Evolutionary conservation across 2,888 invertebrate species (phyloP), one percentile per base, ranked within the genome.

Genomic region (Ormyrus nitidulus): DNA sequence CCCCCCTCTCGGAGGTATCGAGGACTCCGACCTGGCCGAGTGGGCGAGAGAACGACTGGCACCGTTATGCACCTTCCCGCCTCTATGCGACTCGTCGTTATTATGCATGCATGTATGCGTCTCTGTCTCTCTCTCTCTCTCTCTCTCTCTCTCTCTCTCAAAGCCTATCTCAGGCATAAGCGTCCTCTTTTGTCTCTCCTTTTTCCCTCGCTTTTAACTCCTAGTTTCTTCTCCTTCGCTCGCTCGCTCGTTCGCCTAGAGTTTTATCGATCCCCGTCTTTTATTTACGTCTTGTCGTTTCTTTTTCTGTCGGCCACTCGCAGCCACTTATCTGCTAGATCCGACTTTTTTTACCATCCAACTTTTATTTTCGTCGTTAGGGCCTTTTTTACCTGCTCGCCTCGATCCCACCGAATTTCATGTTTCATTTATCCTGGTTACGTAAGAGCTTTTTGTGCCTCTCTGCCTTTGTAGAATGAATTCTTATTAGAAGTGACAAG

Each of bases 1-100:
- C 49, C 51, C 46, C 34, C 8, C 48, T 19, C 44, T 44, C 56
- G 49, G 0, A 19, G 9, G 8, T 46, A 58, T 48, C 75, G 76
- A 76, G 76, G 76, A 34, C 76, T 62, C 69, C 65, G 76, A 76
- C 76, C 76, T 61, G 53, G n/a, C 10, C 62, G 70, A 70, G 70
- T 71, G 70, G 70, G 70, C 64, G 77, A 69, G 53, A 61, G 62
- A 58, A 51, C 44, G 59, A 61, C n/a, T 77, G 58, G 71, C 77
- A 77, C 77, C 71, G 77, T 71, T 77, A 77, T 71, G 59, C 65
- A 66, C 19, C 77, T 49, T 66, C 65, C 70, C 44, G 51, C 44
- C 9, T 19, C 19, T 34, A 5, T 64, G 19, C 48, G 6, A 44
- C 56, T 64, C 62, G 11, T 66, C 65, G 49, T 61, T 77, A 77